A percentile compares a stretch with the other conserved stretches of the same genome.
Evolutionary conservation across 2,113 vertebrate species (phyloP).

Genomic region (Hippocampus guttulatus): DNA sequence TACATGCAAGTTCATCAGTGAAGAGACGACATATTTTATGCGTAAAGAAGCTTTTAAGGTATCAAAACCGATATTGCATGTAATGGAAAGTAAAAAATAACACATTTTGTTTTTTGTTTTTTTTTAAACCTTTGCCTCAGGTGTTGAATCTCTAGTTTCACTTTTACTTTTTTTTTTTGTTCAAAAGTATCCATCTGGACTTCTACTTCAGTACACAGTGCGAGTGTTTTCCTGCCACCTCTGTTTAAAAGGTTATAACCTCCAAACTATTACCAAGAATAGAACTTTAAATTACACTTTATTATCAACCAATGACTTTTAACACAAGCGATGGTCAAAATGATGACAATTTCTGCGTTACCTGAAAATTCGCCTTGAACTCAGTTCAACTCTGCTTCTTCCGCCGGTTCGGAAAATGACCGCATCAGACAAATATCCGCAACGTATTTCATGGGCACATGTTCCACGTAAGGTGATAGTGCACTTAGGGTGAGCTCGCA

Average conservation of each 20-base stretch:
- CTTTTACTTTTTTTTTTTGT: background rate
- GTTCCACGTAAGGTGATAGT: conserved; percentile 32
- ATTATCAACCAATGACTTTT: background rate
- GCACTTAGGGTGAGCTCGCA: conserved; percentile 10
- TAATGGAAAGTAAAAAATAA: too few relatives aligned
- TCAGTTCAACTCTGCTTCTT: conserved; percentile 11
- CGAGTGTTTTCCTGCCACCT: too few relatives aligned
- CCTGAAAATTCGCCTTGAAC: conserved; percentile 27
- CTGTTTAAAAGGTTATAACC: too few relatives aligned
- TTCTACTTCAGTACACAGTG: background rate
- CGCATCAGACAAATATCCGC: conserved; percentile 50
- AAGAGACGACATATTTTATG: too few relatives aligned
- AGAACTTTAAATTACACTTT: background rate
- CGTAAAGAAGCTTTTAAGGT: too few relatives aligned
- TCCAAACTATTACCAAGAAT: background rate
- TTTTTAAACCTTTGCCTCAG: background rate
- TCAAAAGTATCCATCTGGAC: too few relatives aligned
- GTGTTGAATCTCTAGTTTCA: background rate
- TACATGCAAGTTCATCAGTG: too few relatives aligned
- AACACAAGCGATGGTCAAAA: background rate
- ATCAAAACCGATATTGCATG: too few relatives aligned
- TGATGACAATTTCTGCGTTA: conserved; percentile 27
- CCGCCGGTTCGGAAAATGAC: conserved; percentile 15
- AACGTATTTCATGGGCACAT: conserved; percentile 20
- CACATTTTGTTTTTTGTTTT: too few relatives aligned